Percentiles rank a stretch among this genome's conserved stretches.
These are phyloP conservation scores for Nematolebias whitei DNA, from an alignment of 2,113 vertebrate species.

Conservation along the genomic window DNA sequence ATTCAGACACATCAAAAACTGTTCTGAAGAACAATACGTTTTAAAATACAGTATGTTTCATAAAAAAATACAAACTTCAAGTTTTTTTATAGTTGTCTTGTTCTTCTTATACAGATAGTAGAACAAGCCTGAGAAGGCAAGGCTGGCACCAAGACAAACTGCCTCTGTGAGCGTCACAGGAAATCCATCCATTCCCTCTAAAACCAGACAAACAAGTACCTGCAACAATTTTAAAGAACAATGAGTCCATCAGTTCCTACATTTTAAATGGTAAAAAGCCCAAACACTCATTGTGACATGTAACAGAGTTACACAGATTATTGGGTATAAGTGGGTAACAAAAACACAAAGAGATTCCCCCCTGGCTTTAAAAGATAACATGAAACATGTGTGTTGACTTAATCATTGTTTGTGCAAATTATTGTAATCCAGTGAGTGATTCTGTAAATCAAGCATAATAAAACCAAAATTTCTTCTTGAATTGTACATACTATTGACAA, in stretches of 20 bases:
- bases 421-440: too few species aligned
- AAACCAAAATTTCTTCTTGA: too few species aligned
- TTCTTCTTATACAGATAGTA: slow-evolving; percentile 84
- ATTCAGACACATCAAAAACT: neutral
- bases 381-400: too few species aligned
- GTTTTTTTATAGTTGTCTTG: slow-evolving; percentile 68
- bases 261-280: too few species aligned
- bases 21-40: neutral
- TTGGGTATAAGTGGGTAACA: too few species aligned
- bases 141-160: slow-evolving; percentile 82
- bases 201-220: slow-evolving; percentile 34
- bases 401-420: too few species aligned
- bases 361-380: too few species aligned
- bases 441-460: too few species aligned
- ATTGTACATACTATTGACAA: too few species aligned
- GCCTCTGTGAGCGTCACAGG: slow-evolving; percentile 69
- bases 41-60: neutral
- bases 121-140: slow-evolving; percentile 83
- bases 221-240: neutral
- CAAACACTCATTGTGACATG: neutral
- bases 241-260: neutral
- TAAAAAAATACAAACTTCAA: slow-evolving; percentile 76
- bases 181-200: slow-evolving; percentile 74
- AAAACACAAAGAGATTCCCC: too few species aligned
- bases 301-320: neutral